Conservation (phyloP, 2,113 vertebrate genomes). For the Patagioenas fasciata region DNA sequence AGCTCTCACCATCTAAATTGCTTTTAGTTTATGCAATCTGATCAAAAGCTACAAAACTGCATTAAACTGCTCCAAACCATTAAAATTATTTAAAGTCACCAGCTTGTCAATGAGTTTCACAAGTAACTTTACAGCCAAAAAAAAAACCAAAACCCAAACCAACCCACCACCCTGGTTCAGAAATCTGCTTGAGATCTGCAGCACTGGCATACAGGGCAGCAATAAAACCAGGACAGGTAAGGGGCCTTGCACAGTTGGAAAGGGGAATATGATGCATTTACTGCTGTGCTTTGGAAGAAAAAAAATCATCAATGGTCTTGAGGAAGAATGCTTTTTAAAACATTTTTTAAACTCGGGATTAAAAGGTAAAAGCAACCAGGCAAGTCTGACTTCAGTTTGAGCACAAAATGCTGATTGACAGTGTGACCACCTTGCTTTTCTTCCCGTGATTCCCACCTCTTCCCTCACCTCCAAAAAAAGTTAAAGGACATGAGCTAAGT, state of each 20-base stretch:
- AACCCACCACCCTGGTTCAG: background rate
- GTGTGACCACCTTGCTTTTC: background rate
- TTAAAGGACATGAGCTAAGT: background rate
- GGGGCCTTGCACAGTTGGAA: rapidly evolving
- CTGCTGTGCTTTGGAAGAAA: background rate
- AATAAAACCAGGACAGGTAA: too few species aligned
- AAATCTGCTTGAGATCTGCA: background rate
- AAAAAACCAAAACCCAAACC: background rate
- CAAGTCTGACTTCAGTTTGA: background rate
- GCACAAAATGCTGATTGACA: too few species aligned
- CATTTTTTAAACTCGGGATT: background rate
- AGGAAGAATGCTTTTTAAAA: background rate
- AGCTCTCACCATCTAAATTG: background rate
- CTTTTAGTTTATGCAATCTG: background rate
- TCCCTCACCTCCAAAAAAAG: background rate
- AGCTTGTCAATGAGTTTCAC: background rate
- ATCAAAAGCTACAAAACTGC: background rate
- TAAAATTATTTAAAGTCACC: background rate
- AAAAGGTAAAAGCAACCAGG: rapidly evolving
- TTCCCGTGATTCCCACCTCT: too few species aligned
- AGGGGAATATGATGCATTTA: background rate
- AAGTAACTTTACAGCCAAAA: too few species aligned
- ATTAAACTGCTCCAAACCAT: background rate
- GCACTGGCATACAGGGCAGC: rapidly evolving
- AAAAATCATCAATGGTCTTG: background rate